Base-by-base conservation (phyloP, 1,140 invertebrate species). In the Papilio glaucus region DNA sequence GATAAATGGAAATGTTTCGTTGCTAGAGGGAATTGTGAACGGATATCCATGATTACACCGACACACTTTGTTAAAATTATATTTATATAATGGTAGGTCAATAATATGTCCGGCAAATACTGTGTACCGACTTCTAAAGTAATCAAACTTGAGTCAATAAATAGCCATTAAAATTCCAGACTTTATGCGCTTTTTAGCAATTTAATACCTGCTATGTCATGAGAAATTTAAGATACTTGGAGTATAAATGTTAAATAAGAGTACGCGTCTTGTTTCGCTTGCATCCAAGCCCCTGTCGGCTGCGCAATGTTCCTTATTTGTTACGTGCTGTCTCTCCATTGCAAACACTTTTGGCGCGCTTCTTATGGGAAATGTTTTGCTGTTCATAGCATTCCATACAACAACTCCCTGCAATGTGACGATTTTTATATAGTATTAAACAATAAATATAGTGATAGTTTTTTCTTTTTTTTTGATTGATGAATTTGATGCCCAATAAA, bases 181-280 rank as follows among this genome's bases (percentile, higher is more conserved):
- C n/a, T n/a, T n/a, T n/a, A n/a, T n/a, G n/a, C n/a, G n/a, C n/a
- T 33, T 33, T 33, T 33, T 33, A 33, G 6, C 6, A 33, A 33
- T 33, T 21, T 10, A 18, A 49, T 21, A 49, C 18, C 15, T 49
- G 15, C 9, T 49, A 15, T 45, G 45, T 49, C 45, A 21, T 49
- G 3, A 21, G 9, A 57, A 12, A 57, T 57, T 24, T 12, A 10
- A 57, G 49, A 10, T 57, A 26, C 21, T 1, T 57, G 0, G 4
- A 24, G 49, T 57, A 57, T 57, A 26, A 57, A 57, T 57, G 18
- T 57, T 26, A 57, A 57, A 57, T 24, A 57, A 57, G 49, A 24
- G 24, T 21, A 57, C 24, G 21, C 49, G 49, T 57, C n/a, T 15
- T 45, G 49, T 57, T 24, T 57, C 24, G 18, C 18, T 21, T 24